phyloP scores from a whole-genome alignment of 2,888 invertebrate genomes.

The Brachylomia viminalis region DNA sequence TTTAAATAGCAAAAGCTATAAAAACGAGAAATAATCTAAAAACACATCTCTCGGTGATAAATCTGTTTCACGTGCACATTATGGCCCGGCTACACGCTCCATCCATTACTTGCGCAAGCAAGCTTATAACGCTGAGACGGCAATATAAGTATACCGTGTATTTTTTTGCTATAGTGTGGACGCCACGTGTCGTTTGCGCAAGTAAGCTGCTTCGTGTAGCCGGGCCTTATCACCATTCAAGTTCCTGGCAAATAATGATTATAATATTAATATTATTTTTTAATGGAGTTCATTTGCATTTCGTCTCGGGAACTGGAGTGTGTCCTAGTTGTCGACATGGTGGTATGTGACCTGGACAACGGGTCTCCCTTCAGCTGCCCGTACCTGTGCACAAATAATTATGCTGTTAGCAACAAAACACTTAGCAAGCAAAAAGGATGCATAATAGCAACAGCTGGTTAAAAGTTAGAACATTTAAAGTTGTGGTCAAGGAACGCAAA shows the following conservation, averaged over 20 bases:
- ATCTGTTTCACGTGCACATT: background rate
- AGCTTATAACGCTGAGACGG: background rate
- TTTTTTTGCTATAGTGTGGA: background rate
- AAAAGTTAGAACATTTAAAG: constrained; percentile 24
- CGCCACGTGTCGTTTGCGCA: background rate
- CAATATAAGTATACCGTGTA: background rate
- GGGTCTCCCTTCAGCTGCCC: constrained; percentile 73
- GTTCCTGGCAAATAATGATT: background rate
- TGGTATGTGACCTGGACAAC: constrained; percentile 76
- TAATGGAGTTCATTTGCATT: constrained; percentile 71
- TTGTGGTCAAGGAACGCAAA: background rate
- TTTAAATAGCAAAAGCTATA: constrained; percentile 8
- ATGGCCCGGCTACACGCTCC: background rate
- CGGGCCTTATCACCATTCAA: background rate
- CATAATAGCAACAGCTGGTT: constrained; percentile 28
- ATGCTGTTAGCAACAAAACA: constrained; percentile 32
- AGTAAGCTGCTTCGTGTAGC: constrained; percentile 9
- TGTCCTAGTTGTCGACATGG: constrained; percentile 66
- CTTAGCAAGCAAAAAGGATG: constrained; percentile 11
- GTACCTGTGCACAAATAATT: constrained; percentile 72
- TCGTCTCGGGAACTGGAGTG: constrained; percentile 72
- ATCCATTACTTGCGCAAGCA: background rate
- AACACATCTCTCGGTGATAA: background rate
- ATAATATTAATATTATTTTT: constrained; percentile 44
- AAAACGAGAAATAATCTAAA: background rate